Percentiles rank a stretch among this genome's conserved stretches.
These are phyloP conservation scores for Trypoxylus dichotomus DNA, from an alignment of 1,140 invertebrate species.

Conservation along the genomic window DNA sequence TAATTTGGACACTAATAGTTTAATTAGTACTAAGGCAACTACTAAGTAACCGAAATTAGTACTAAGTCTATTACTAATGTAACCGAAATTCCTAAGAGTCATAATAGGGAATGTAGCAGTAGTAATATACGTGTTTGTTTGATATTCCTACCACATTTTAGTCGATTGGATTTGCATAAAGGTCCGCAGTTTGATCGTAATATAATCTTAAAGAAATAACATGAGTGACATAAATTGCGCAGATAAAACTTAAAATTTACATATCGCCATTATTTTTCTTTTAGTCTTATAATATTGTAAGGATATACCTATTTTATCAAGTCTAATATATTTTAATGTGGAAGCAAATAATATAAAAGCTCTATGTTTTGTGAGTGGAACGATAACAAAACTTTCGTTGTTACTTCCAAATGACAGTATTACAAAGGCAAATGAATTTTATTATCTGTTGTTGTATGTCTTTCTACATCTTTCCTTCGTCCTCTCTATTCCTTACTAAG, in stretches of 20 bases:
- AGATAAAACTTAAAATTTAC: slow-evolving; percentile 12
- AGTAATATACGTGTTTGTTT: too few species aligned
- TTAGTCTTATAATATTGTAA: not conserved
- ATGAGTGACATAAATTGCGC: not conserved
- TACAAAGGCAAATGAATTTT: not conserved
- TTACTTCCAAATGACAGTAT: not conserved
- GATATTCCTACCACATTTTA: too few species aligned
- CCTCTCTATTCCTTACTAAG: not conserved
- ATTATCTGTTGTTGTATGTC: not conserved
- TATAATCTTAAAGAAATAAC: not conserved
- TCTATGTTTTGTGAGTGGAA: not conserved
- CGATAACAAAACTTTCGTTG: slow-evolving; percentile 6
- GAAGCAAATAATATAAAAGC: slow-evolving; percentile 24
- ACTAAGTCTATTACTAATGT: too few species aligned
- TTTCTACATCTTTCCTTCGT: not conserved
- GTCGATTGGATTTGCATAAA: not conserved
- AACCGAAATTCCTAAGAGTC: too few species aligned
- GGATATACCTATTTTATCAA: slow-evolving; percentile 3
- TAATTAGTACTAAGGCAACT: too few species aligned
- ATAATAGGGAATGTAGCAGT: too few species aligned
- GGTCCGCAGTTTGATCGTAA: not conserved
- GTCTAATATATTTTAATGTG: not conserved
- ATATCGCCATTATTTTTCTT: slow-evolving; percentile 16
- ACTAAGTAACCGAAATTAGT: too few species aligned
- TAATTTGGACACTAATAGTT: too few species aligned